Evolutionary conservation across 2,888 invertebrate genomes (phyloP).

Genomic region (Pristionchus exspectatus): DNA sequence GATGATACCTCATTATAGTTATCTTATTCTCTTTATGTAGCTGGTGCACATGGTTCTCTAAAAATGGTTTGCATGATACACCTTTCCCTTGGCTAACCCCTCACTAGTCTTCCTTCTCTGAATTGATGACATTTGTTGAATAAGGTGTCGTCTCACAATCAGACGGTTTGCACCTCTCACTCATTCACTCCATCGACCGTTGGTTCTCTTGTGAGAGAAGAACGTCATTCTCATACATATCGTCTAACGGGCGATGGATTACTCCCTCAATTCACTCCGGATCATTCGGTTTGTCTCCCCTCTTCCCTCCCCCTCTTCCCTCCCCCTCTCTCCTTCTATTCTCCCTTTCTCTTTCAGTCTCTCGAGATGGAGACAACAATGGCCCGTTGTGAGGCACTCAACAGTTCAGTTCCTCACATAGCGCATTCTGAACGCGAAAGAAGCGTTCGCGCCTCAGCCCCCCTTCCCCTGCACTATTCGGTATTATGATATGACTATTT

Average conservation of each 20-base stretch:
- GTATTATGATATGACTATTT: not conserved
- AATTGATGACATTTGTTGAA: not conserved
- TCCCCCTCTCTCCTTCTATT: not conserved
- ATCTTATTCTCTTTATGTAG: too few species aligned
- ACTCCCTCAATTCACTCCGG: constrained; percentile 26
- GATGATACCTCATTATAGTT: too few species aligned
- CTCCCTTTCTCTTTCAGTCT: constrained; percentile 40
- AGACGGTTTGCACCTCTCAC: not conserved
- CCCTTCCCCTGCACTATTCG: constrained; percentile 35
- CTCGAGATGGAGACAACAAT: constrained; percentile 46
- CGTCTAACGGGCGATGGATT: constrained; percentile 40
- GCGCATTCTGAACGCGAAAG: constrained; percentile 48
- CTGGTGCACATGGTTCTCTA: too few species aligned
- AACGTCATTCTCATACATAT: constrained; percentile 15
- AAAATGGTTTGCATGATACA: too few species aligned
- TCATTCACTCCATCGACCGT: constrained; percentile 21
- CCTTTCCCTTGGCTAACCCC: too few species aligned
- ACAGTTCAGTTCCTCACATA: constrained; percentile 6
- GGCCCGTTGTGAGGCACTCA: constrained; percentile 43
- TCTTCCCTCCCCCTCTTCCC: too few species aligned
- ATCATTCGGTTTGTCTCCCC: constrained; percentile 22
- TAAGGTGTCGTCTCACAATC: not conserved
- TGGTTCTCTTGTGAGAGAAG: constrained; percentile 27
- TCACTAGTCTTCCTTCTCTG: not conserved
- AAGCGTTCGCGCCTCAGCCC: constrained; percentile 40